Evolutionary conservation across 2,797 vertebrate genomes (phyloP), one percentile per base, ranked within the genome.

Genomic region (Coregonus suidteri): DNA sequence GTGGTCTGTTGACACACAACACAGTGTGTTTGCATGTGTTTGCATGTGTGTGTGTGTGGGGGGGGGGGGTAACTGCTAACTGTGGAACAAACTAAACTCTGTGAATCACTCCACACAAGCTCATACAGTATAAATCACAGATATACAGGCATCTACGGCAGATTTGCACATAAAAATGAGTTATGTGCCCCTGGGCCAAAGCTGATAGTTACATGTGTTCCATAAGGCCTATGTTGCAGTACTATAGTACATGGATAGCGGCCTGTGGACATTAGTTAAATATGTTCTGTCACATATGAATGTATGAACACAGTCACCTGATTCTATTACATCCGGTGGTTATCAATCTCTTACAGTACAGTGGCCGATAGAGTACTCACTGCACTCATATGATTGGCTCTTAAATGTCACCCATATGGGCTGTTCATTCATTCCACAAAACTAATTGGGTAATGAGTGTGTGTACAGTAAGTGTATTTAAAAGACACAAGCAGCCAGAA

Each of bases 401-500:
- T 83, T 91, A 92, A 91, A 93, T 92, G 90, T 93, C 90, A 93
- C 77, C 85, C 82, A 77, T 85, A 88, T 85, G 83, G 85, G 83
- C 83, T 9, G 16, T 86, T 89, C 90, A 87, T 90, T 91, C 87
- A n/a, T 70, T 70, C 7, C 37, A n/a, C 54, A 56, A 56, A 56
- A 56, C 3, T 18, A 15, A 56, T 30, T 64, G 7, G 20, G 59
- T 64, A 64, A 9, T 15, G 51, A 31, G 20, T 56, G 71, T 16
- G 30, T 53, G 16, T 30, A 66, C 31, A 31, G 11, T 86, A 90
- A 89, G 88, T 93, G 90, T 93, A 91, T 93, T 94, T 94, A 92
- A 94, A 94, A 93, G 85, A 87, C 87, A 91, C 91, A 90, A 83
- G 83, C 85, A 88, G 87, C 84, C 88, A 88, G 87, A 91, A 86